Evolutionary conservation across 2,113 vertebrate genomes (phyloP), one percentile per base, ranked within the genome.

Genomic region (Bambusicola thoracicus): DNA sequence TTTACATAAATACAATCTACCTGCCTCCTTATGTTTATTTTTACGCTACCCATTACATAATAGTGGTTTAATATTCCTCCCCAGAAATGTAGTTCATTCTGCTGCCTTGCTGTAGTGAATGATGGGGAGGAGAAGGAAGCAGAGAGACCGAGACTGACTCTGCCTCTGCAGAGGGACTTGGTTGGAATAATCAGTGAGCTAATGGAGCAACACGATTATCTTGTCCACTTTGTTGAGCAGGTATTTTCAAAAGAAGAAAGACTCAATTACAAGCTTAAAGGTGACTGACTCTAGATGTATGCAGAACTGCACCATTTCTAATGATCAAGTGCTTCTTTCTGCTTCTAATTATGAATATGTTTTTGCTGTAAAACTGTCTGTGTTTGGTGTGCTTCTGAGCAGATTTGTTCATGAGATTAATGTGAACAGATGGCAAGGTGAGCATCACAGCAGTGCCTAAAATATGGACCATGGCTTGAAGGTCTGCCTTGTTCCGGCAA

Each of bases 341-440:
- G 15, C 12, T 66, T 38, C 41, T 85, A 27, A 38, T 89, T 90
- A 68, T 2, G 12, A 56, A 22, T 75, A 16, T 79, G 32, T 66
- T 85, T 90, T 96, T 84, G 56, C 56, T 40, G 16, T 94, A 93
- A 81, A 72, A 63, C 48, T 97, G 80, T 76, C 56, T 93, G 36
- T 70, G 36, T 87, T 91, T 83, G 87, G 34, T 75, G 70, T 91
- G 59, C 44, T 91, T 95, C 87, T 85, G 75, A 90, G 65, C 2
- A 5, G 74, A 46, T 89, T 87, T 32, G 25, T 90, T 91, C 0
- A 0, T 93, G 90, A 97, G 93, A 95, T 95, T 91, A 89, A 85
- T 97, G 74, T 87, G 88, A 96, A 65, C 95, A 97, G 92, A 96
- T 98, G 95, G 95, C 82, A 87, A 94, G 81, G 84, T 95, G 85